These are phyloP conservation scores for Buphagus erythrorhynchus DNA, from an alignment of 2,797 vertebrate genomes.

Conservation along the genomic window DNA sequence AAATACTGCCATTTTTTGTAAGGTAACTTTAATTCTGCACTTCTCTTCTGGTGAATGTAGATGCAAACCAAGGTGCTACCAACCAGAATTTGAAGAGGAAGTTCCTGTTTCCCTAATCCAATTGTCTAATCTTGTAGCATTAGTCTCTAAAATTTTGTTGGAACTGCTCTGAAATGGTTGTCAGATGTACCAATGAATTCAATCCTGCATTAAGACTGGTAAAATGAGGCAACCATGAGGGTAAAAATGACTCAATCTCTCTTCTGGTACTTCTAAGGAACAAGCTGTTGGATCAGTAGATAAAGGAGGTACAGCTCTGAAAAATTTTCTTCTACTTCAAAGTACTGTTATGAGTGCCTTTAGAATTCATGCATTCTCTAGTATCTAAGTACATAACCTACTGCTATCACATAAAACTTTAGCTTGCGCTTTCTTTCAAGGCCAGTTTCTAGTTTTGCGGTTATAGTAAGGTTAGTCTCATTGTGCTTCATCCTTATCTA, in stretches of 20 bases:
- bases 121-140: not conserved
- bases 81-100: not conserved
- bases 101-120: not conserved
- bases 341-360: not conserved
- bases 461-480: not conserved
- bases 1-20: not conserved
- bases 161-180: not conserved
- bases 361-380: not conserved
- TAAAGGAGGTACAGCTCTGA: not conserved
- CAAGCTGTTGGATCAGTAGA: not conserved
- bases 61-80: not conserved
- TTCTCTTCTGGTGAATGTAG: slow-evolving; percentile 6
- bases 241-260: not conserved
- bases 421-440: not conserved
- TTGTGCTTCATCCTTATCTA: not conserved
- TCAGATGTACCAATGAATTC: not conserved
- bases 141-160: not conserved
- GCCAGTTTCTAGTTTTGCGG: not conserved
- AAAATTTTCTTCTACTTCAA: not conserved
- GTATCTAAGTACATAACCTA: not conserved
- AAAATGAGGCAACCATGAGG: not conserved
- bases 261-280: not conserved
- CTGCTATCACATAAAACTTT: not conserved
- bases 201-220: not conserved
- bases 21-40: not conserved